A percentile compares a stretch with the other conserved stretches of the same genome.
phyloP scores from a whole-genome alignment of 2,797 vertebrate genomes.

The Cercopithecus diana region DNA sequence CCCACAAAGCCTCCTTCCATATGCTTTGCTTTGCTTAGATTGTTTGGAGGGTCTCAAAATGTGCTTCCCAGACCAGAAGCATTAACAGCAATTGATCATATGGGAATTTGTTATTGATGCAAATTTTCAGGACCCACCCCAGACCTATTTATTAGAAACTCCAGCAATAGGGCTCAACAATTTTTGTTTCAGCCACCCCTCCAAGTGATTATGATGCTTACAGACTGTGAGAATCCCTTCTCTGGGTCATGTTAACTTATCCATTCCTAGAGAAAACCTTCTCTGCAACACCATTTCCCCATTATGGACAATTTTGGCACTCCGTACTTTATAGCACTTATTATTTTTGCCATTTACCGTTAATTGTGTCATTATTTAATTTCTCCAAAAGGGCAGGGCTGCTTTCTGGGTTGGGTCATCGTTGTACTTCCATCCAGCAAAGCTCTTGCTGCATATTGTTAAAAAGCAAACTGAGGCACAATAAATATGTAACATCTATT shows the following conservation, averaged over 20 bases:
- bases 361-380: not conserved
- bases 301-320: not conserved
- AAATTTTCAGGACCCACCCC: not conserved
- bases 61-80: not conserved
- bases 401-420: not conserved
- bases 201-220: too few relatives aligned
- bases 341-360: not conserved
- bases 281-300: not conserved
- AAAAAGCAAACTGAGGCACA: not conserved
- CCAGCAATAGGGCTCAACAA: not conserved
- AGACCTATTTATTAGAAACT: not conserved
- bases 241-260: not conserved
- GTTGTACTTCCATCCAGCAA: not conserved
- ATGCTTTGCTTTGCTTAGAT: not conserved
- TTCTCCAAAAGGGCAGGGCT: not conserved
- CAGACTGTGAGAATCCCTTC: not conserved
- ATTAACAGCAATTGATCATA: not conserved
- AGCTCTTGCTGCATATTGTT: not conserved
- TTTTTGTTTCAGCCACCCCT: not conserved
- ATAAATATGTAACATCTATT: not conserved
- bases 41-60: not conserved
- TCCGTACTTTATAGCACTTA: not conserved
- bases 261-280: not conserved
- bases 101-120: not conserved
- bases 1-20: not conserved